Percentiles rank a stretch among this genome's conserved stretches.
phyloP scores from a whole-genome alignment of 2,797 vertebrate genomes.

The Astyanax mexicanus region DNA sequence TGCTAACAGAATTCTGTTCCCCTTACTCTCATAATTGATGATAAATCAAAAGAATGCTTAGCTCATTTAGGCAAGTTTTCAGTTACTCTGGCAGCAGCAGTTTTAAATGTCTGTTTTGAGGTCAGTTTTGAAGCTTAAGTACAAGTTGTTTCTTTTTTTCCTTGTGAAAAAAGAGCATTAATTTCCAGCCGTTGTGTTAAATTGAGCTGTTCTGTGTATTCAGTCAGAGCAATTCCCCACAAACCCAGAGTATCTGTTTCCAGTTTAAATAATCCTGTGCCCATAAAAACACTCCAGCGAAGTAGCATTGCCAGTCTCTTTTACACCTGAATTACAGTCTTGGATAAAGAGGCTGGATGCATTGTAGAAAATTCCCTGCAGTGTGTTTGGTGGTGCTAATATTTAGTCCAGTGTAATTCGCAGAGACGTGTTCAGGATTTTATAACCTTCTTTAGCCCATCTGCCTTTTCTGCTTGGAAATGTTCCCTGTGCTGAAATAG shows the following conservation, averaged over 20 bases:
- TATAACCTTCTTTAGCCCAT: not conserved
- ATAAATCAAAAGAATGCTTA: slow-evolving; percentile 38
- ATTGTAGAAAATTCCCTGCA: slow-evolving; percentile 5
- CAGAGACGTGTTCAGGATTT: not conserved
- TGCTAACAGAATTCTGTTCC: slow-evolving; percentile 18
- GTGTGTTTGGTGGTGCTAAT: slow-evolving; percentile 20
- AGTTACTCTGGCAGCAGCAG: slow-evolving; percentile 15
- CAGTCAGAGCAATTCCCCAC: slow-evolving; percentile 53
- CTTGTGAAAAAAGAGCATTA: slow-evolving; percentile 21
- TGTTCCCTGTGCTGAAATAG: not conserved
- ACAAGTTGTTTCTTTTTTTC: slow-evolving; percentile 59
- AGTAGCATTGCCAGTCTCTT: slow-evolving; percentile 32
- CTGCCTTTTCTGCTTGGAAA: not conserved
- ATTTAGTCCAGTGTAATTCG: slow-evolving; percentile 1
- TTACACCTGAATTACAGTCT: slow-evolving; percentile 44
- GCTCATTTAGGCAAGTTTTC: slow-evolving; percentile 24
- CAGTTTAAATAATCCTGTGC: slow-evolving; percentile 64
- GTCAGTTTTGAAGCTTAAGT: slow-evolving; percentile 48
- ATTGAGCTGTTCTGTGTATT: slow-evolving; percentile 54
- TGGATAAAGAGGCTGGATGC: slow-evolving; percentile 18
- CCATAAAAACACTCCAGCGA: slow-evolving; percentile 56
- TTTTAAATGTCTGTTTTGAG: slow-evolving; percentile 33
- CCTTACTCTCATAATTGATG: slow-evolving; percentile 30
- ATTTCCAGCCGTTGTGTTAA: slow-evolving; percentile 51
- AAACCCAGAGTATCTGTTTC: slow-evolving; percentile 53